These are phyloP conservation scores for Narcine bancroftii DNA, from an alignment of 2,113 vertebrate species.

Conservation along the genomic window DNA sequence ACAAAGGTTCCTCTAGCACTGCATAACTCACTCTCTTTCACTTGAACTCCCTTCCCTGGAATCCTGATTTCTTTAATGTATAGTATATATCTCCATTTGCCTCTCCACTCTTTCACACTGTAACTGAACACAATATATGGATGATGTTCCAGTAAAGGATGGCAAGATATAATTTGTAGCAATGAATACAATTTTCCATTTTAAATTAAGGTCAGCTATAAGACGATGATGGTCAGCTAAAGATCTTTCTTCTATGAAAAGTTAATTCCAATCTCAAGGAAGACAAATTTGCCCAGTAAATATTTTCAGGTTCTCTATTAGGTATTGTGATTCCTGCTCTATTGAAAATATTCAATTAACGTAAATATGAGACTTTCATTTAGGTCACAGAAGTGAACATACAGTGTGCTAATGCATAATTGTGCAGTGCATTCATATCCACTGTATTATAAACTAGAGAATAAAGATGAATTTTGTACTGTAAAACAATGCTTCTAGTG, in stretches of 20 bases:
- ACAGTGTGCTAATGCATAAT: neutral
- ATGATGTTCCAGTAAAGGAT: slow-evolving; percentile 16
- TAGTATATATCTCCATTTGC: neutral
- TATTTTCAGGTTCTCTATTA: neutral
- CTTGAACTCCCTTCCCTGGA: too few species aligned
- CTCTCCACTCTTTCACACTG: neutral
- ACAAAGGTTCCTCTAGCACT: too few species aligned
- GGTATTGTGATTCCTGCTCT: neutral
- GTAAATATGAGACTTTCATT: neutral
- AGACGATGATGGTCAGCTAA: neutral
- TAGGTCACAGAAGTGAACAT: neutral
- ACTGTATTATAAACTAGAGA: neutral
- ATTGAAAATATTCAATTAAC: neutral
- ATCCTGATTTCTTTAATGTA: neutral
- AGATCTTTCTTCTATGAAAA: neutral
- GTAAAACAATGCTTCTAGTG: neutral
- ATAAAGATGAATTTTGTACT: neutral
- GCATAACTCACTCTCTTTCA: too few species aligned
- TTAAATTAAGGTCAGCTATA: neutral
- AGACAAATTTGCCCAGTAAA: neutral
- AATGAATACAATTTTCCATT: neutral
- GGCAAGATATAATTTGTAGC: neutral
- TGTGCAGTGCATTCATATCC: neutral
- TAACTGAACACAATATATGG: neutral
- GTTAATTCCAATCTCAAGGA: neutral